Evolutionary conservation across 2,797 vertebrate species (phyloP).

Genomic region (Mus minutoides): DNA sequence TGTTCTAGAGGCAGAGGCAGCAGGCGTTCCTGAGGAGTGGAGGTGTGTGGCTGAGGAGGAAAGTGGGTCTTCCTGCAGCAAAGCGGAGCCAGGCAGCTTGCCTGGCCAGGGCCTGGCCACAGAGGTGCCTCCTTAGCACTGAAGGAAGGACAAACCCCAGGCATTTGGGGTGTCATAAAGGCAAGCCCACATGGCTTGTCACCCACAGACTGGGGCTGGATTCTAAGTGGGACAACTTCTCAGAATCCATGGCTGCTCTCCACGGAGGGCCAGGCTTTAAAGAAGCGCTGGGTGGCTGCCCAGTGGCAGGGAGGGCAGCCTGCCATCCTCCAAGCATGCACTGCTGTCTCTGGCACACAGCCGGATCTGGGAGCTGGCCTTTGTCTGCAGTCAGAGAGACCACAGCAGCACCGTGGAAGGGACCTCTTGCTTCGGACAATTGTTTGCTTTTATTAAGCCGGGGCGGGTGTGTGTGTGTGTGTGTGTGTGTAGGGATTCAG

Average conservation of each 20-base stretch:
- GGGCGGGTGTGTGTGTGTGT: too few relatives aligned
- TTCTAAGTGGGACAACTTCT: background rate
- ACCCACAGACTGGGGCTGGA: background rate
- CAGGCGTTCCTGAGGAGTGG: background rate
- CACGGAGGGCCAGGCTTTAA: background rate
- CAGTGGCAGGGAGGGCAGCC: background rate
- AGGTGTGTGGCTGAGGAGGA: background rate
- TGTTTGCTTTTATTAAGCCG: constrained; percentile 22
- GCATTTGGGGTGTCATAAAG: background rate
- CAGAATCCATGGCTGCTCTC: background rate
- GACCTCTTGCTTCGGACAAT: background rate
- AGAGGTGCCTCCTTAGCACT: background rate
- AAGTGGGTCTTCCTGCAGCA: background rate
- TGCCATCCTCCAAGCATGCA: background rate
- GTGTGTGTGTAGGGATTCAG: constrained; percentile 1
- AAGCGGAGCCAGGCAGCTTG: background rate
- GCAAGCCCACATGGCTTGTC: background rate
- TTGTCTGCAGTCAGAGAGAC: background rate
- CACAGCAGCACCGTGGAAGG: background rate
- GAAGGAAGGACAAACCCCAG: background rate
- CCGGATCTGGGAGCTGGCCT: background rate
- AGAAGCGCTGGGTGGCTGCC: background rate
- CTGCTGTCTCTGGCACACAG: background rate
- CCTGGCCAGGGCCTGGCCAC: background rate
- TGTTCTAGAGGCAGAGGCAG: background rate